These are phyloP conservation scores for Drosophila anomelani DNA, from an alignment of 2,888 invertebrate species.

Conservation along the genomic window DNA sequence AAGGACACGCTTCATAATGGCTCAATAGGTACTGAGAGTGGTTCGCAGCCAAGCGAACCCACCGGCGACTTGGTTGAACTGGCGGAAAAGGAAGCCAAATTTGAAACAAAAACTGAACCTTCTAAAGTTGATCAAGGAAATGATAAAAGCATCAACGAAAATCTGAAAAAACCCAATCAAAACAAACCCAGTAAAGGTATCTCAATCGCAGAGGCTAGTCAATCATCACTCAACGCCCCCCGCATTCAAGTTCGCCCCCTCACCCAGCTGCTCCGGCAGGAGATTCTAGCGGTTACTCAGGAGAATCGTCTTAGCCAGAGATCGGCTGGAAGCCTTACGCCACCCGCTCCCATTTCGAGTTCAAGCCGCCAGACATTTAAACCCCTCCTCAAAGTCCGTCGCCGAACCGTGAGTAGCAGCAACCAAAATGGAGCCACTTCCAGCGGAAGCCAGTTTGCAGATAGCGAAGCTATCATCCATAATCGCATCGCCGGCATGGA, in stretches of 20 bases:
- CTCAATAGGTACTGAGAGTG: slow-evolving; percentile 1
- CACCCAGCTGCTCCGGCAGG: slow-evolving; percentile 67
- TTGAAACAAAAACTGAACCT: background rate
- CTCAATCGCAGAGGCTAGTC: background rate
- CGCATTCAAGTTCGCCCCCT: slow-evolving; percentile 79
- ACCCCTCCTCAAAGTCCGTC: slow-evolving; percentile 37
- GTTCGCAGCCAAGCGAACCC: background rate
- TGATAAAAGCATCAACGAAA: background rate
- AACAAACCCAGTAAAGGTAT: background rate
- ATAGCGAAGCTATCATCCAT: slow-evolving; percentile 53
- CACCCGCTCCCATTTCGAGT: background rate
- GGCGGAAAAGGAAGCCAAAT: background rate
- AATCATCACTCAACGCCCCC: slow-evolving; percentile 38
- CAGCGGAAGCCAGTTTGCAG: slow-evolving; percentile 37
- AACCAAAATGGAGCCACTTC: slow-evolving; percentile 34
- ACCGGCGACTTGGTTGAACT: background rate
- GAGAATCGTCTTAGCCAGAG: slow-evolving; percentile 30
- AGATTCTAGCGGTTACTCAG: slow-evolving; percentile 59
- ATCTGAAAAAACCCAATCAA: background rate
- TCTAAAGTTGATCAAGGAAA: background rate
- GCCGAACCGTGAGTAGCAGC: slow-evolving; percentile 58
- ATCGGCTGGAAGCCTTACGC: background rate
- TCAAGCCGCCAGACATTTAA: background rate
- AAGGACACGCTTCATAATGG: slow-evolving; percentile 2
- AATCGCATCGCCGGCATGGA: slow-evolving; percentile 82